phyloP scores from a whole-genome alignment of 1,140 invertebrate genomes.

The Oedothorax gibbosus region DNA sequence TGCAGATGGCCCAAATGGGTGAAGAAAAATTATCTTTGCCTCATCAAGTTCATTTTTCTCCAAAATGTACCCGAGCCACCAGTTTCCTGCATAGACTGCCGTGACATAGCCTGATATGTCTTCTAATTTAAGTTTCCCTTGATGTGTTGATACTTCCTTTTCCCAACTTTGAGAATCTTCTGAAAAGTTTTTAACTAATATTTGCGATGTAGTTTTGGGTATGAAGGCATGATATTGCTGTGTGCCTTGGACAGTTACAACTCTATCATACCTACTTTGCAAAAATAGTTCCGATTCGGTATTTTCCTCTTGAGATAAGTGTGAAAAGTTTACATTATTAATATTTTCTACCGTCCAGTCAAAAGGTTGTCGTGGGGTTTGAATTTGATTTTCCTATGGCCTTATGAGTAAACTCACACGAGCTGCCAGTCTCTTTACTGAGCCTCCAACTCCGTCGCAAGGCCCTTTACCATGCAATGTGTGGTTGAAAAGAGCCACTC shows the following conservation, averaged over 20 bases:
- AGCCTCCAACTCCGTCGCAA: no score
- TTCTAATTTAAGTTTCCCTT: not conserved
- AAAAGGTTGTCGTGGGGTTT: not conserved
- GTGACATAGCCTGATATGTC: no score
- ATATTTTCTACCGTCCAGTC: not conserved
- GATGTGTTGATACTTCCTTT: not conserved
- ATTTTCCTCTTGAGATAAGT: not conserved
- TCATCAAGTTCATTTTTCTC: no score
- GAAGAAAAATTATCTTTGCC: not conserved
- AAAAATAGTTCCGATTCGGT: not conserved
- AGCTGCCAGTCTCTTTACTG: conserved; percentile 55
- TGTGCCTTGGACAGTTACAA: not conserved
- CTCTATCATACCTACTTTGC: not conserved
- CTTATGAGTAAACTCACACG: conserved; percentile 43
- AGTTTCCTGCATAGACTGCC: no score
- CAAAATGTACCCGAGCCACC: no score
- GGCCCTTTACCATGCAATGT: no score
- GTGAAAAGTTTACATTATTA: not conserved
- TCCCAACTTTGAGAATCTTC: no score
- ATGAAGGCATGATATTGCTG: not conserved
- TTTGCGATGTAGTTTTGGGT: not conserved
- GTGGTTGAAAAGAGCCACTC: no score
- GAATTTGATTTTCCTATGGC: not conserved
- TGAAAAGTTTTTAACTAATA: not conserved
- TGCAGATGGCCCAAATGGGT: not conserved